A percentile compares a stretch with the other conserved stretches of the same genome.
Evolutionary conservation across 1,140 invertebrate species (phyloP).

Genomic region (Archivesica marissinica): DNA sequence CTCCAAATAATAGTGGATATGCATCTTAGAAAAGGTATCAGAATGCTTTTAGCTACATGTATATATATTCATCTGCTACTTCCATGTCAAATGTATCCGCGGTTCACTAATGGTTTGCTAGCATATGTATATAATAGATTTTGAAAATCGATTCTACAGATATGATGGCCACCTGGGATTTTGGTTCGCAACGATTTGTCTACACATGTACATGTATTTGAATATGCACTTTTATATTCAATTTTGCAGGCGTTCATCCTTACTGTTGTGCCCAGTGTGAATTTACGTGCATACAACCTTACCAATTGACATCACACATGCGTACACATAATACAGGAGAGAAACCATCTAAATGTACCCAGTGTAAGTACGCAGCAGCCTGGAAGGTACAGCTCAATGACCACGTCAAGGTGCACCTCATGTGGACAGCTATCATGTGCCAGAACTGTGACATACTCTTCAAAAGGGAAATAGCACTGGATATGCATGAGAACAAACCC

Average conservation of each 20-base stretch:
- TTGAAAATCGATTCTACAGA: background rate
- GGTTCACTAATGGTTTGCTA: background rate
- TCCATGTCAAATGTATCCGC: background rate
- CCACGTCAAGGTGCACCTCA: slow-evolving; percentile 24
- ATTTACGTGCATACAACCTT: background rate
- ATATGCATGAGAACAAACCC: slow-evolving; percentile 46
- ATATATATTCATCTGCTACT: background rate
- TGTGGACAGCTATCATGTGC: slow-evolving; percentile 4
- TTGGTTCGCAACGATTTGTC: background rate
- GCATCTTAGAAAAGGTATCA: background rate
- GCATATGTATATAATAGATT: background rate
- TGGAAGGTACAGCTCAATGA: slow-evolving; percentile 61
- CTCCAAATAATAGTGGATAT: background rate
- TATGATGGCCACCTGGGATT: background rate
- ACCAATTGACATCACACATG: background rate
- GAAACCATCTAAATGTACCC: slow-evolving; percentile 56
- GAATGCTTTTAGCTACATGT: background rate
- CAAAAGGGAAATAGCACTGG: slow-evolving; percentile 19
- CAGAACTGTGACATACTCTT: slow-evolving; percentile 39
- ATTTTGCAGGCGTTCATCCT: background rate
- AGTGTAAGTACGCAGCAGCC: slow-evolving; percentile 57
- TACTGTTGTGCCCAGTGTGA: background rate
- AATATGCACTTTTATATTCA: background rate
- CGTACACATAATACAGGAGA: slow-evolving; percentile 61
- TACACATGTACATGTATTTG: background rate